These are phyloP conservation scores for Gnathonemus longibarbis DNA, from an alignment of 2,113 vertebrate species.

Conservation along the genomic window DNA sequence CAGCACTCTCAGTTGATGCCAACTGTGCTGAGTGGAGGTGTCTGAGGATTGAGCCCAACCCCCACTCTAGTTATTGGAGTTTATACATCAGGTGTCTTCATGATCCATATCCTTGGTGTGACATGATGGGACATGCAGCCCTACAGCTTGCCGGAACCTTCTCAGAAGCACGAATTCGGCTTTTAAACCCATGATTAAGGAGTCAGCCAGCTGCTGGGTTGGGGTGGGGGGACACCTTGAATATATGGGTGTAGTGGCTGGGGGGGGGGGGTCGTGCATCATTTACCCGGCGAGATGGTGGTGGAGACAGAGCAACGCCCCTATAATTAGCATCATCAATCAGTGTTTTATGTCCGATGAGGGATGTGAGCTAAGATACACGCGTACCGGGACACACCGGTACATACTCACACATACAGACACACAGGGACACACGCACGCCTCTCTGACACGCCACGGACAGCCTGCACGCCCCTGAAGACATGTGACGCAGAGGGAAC, in stretches of 20 bases:
- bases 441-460: too few relatives aligned
- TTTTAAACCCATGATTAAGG: slow-evolving; percentile 30
- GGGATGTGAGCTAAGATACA: not conserved
- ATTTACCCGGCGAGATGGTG: not conserved
- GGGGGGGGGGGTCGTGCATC: not conserved
- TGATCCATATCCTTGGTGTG: slow-evolving; percentile 12
- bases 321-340: slow-evolving; percentile 43
- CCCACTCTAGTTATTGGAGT: not conserved
- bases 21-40: not conserved
- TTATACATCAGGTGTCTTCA: not conserved
- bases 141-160: slow-evolving; percentile 9
- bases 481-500: not conserved
- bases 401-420: too few relatives aligned
- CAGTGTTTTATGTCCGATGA: slow-evolving; percentile 23
- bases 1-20: not conserved
- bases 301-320: slow-evolving; percentile 24
- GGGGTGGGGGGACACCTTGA: not conserved
- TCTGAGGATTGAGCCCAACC: not conserved
- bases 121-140: slow-evolving; percentile 21
- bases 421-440: not conserved
- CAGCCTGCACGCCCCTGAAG: too few relatives aligned
- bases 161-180: not conserved
- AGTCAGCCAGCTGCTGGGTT: not conserved
- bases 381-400: not conserved
- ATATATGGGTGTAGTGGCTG: not conserved